Conservation (phyloP, 1,140 invertebrate species). For the Musca domestica region DNA sequence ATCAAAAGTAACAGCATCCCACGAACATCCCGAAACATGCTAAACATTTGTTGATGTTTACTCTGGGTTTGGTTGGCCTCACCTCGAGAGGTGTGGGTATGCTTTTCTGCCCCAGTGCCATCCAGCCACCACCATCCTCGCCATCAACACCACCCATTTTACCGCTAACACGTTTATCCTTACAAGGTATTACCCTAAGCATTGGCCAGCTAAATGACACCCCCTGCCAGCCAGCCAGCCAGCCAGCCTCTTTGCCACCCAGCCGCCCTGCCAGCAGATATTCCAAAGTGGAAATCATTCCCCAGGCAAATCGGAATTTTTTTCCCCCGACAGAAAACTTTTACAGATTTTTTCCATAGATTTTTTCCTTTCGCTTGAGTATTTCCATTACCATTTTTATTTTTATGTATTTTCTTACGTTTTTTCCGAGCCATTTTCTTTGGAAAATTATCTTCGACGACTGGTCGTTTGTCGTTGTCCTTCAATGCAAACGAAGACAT, state of each 20-base stretch:
- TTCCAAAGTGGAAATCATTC: conserved; percentile 8
- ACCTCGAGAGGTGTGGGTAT: not conserved
- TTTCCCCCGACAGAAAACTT: not conserved
- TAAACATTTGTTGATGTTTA: conserved; percentile 16
- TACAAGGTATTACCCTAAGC: too few species aligned
- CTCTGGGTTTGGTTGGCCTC: too few species aligned
- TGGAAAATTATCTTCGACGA: conserved; percentile 4
- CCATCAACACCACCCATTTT: not conserved
- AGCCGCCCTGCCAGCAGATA: not conserved
- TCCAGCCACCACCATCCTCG: not conserved
- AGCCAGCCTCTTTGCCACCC: not conserved
- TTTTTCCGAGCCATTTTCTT: not conserved
- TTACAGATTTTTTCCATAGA: conserved; percentile 17
- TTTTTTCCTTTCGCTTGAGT: not conserved
- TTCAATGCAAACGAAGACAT: conserved; percentile 39
- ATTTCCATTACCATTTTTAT: too few species aligned
- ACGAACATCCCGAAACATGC: not conserved
- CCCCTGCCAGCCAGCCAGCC: not conserved
- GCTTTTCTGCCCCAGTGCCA: too few species aligned
- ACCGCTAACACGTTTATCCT: too few species aligned
- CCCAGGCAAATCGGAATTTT: conserved; percentile 10
- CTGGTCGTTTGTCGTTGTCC: conserved; percentile 12
- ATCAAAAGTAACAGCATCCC: not conserved
- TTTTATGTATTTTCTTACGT: conserved; percentile 1
- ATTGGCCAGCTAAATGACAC: not conserved